Percentiles rank a stretch among this genome's conserved stretches.
Conservation (phyloP, 2,797 vertebrate species). For the Botia almorhae region DNA sequence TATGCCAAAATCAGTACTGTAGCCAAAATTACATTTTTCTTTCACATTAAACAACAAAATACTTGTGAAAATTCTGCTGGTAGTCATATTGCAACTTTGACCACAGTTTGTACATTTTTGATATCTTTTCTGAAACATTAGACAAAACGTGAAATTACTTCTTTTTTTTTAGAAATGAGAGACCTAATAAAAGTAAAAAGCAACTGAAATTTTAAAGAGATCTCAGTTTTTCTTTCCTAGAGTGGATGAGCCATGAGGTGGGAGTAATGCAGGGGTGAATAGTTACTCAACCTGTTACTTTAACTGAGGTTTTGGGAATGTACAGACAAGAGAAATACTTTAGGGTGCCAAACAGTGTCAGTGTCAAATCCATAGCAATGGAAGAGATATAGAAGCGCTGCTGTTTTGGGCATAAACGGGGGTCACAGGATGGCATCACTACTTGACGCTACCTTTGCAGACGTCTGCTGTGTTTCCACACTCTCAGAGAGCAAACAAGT, state of each 20-base stretch:
- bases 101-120: not conserved
- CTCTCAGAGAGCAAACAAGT: slow-evolving; percentile 57
- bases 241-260: not conserved
- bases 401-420: not conserved
- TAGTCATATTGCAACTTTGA: not conserved
- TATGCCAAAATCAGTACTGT: slow-evolving; percentile 26
- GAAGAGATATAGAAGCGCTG: slow-evolving; percentile 22
- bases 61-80: too few species aligned
- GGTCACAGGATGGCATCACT: slow-evolving; percentile 40
- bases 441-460: slow-evolving; percentile 28
- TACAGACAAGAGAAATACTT: not conserved
- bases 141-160: not conserved
- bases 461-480: slow-evolving; percentile 58
- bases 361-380: slow-evolving; percentile 42
- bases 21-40: slow-evolving; percentile 43
- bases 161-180: not conserved
- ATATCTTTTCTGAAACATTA: not conserved
- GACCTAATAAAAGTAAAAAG: not conserved
- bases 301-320: not conserved
- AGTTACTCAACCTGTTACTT: not conserved
- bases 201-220: not conserved
- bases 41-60: slow-evolving; percentile 33
- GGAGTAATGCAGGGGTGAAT: not conserved
- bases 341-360: slow-evolving; percentile 41
- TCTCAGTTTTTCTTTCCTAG: not conserved